These are phyloP conservation scores for Fundulus diaphanus DNA, from an alignment of 2,797 vertebrate species.

Conservation along the genomic window DNA sequence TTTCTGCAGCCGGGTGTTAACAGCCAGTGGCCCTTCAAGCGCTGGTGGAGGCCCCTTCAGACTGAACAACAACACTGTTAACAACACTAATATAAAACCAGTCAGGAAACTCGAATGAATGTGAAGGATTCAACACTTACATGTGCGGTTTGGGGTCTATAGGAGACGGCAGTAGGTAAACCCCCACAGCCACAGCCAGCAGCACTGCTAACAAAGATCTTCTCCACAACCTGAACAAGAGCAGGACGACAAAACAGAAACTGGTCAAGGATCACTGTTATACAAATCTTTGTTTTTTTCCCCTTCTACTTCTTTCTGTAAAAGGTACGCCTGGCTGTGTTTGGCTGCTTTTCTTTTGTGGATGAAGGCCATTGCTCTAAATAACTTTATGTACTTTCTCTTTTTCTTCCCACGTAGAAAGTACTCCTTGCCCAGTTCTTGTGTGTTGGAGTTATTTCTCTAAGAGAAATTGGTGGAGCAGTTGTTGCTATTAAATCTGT, in stretches of 20 bases:
- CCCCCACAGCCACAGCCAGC: conserved; percentile 49
- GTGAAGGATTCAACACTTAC: conserved; percentile 39
- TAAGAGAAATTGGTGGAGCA: background rate
- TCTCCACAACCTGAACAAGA: conserved; percentile 51
- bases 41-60: conserved; percentile 76
- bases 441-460: too few species aligned
- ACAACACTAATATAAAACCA: background rate
- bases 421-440: background rate
- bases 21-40: conserved; percentile 74
- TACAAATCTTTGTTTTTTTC: background rate
- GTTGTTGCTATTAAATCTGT: background rate
- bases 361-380: too few species aligned
- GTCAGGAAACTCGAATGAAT: background rate
- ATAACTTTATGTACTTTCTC: background rate
- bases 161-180: conserved; percentile 80
- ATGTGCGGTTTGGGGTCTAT: conserved; percentile 75
- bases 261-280: background rate
- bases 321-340: background rate
- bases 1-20: conserved; percentile 76
- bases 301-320: background rate
- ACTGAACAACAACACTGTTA: conserved; percentile 40
- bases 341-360: too few species aligned
- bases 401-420: background rate
- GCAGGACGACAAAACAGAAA: background rate
- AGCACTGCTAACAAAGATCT: conserved; percentile 38